Evolutionary conservation across 2,888 invertebrate species (phyloP), one percentile per base, ranked within the genome.

Genomic region (Myathropa florea): DNA sequence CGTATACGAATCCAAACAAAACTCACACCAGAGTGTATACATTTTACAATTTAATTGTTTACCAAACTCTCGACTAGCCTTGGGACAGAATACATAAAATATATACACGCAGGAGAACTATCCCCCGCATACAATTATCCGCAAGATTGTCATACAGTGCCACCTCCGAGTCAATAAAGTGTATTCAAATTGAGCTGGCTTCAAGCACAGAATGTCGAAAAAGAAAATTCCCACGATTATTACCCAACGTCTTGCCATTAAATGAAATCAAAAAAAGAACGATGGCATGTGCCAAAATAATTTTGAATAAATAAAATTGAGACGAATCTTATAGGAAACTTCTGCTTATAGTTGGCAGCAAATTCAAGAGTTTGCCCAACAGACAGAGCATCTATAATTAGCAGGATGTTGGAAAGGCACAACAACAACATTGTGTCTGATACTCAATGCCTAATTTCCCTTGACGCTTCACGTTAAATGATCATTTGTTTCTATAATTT

Each of bases 141-240:
- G 18, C 7, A 46, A 46, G 18, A 46, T 46, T 46, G 36, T 55
- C 57, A 33, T 9, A 33, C 68, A 18, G 7, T 14, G 57, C 33
- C 57, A 24, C 26, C 30, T 14, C 7, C 26, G 24, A 10, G 9
- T 36, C 14, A 57, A 33, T 57, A 33, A 59, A 70, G 18, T 60
- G 14, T 26, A 28, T 60, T 28, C 60, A 60, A 33, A 55, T 12
- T 21, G 21, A 46, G n/a, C 26, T 65, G 18, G 21, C 55, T 67
- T 30, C n/a, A 3, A 24, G 3, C 30, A 18, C 14, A 18, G 10
- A 28, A 21, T 55, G 12, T 18, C 30, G 55, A 23, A 12, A 3
- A 55, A 7, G 6, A 12, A 70, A 36, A 71, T 64, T 71, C 78
- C 63, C 70, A 78, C 78, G 78, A 64, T 55, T 60, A 78, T 71